These are phyloP conservation scores for Leucoptera coffeella DNA, from an alignment of 2,888 invertebrate genomes.

Conservation along the genomic window DNA sequence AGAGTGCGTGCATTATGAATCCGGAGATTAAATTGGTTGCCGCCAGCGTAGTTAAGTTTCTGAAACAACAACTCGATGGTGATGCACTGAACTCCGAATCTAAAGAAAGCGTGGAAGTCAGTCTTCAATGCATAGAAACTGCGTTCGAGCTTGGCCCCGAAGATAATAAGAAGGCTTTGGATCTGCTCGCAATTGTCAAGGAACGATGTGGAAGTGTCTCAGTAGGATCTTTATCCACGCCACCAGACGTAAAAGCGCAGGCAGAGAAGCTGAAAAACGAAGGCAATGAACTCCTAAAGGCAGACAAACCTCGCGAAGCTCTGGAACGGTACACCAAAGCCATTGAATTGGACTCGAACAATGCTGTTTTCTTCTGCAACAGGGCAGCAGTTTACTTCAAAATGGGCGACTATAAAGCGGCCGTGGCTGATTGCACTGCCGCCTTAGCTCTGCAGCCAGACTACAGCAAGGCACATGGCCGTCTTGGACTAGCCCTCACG, in stretches of 20 bases:
- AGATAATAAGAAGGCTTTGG: slow-evolving; percentile 25
- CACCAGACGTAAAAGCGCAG: slow-evolving; percentile 47
- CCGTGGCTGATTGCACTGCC: slow-evolving; percentile 85
- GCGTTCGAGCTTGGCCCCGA: slow-evolving; percentile 68
- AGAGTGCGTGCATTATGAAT: no score
- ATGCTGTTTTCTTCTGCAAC: slow-evolving; percentile 95
- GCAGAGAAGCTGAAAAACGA: slow-evolving; percentile 85
- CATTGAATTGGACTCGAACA: slow-evolving; percentile 77
- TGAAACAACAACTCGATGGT: slow-evolving; percentile 49
- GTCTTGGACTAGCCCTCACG: slow-evolving; percentile 84
- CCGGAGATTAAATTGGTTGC: slow-evolving; percentile 39
- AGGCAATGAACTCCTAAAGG: slow-evolving; percentile 86
- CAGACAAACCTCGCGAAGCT: slow-evolving; percentile 74
- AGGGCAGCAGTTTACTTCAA: slow-evolving; percentile 94
- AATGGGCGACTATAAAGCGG: slow-evolving; percentile 73
- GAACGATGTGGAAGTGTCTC: slow-evolving; percentile 6
- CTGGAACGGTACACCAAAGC: slow-evolving; percentile 82
- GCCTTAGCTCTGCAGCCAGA: slow-evolving; percentile 84
- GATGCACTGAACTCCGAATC: slow-evolving; percentile 30
- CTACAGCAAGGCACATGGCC: slow-evolving; percentile 93
- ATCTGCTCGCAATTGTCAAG: slow-evolving; percentile 24
- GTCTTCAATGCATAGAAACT: slow-evolving; percentile 89
- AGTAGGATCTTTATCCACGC: slow-evolving; percentile 10
- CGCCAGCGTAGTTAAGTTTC: slow-evolving; percentile 52
- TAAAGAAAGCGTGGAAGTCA: slow-evolving; percentile 84